Base-by-base conservation (phyloP, 2,113 vertebrate species). In the Galemys pyrenaicus region DNA sequence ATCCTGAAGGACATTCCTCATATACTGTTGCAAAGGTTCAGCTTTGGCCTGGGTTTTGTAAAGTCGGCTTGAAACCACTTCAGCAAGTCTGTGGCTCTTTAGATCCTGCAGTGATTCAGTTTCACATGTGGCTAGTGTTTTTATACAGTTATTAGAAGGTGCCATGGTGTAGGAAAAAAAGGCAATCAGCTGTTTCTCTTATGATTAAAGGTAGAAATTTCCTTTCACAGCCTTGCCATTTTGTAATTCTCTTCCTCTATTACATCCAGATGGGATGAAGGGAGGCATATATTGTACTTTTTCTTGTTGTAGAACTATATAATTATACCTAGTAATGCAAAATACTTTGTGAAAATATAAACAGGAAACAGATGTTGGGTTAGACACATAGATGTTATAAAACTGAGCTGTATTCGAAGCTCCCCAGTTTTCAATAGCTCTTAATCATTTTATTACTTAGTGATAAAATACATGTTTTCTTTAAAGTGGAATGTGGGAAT, bases 261-360 rank as follows among this genome's bases (percentile, higher is more conserved):
- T 96, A 54, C 91, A 93, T 97, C 87, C 97, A 97, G 90, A 95
- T 97, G 95, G 94, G 93, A 96, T 92, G 89, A 91, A 91, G 95
- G 32, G 41, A 84, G 78, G 92, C 81, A n/a, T 77, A 1, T 89
- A 22, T 92, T 94, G 2, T 62, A 35, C 70, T 95, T 97, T 91
- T 97, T 96, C 73, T 85, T 97, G 70, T 85, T 97, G 70, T 49
- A 94, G 94, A 96, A 94, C 95, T 95, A 87, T 62, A 28, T 96
- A 89, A 95, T 96, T 96, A 56, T 82, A 95, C 75, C 15, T 96
- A 82, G 75, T 95, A 96, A 96, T 96, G 70, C 54, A 92, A 89
- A 96, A 54, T 86, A 92, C 54, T 97, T 93, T 86, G 46, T 94
- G 65, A 95, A 96, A 96, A 77, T 30, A 80, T 60, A 73, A 93